Conservation (phyloP, 1,140 invertebrate genomes). For the Cydia pomonella region DNA sequence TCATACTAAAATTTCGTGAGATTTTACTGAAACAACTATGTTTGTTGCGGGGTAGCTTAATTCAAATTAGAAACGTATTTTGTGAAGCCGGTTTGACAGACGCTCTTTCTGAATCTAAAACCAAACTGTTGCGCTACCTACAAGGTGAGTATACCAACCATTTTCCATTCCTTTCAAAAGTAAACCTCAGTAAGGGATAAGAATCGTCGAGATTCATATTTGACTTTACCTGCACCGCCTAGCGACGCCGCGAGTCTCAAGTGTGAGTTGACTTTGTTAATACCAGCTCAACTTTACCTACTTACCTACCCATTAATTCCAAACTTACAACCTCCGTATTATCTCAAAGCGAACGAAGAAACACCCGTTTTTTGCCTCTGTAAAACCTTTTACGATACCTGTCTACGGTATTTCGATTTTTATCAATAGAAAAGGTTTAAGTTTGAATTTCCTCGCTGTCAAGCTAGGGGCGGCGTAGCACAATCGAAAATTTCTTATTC, state of each 20-base stretch:
- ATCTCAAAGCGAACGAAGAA: constrained; percentile 1
- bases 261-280: constrained; percentile 27
- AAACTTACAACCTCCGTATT: constrained; percentile 2
- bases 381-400: constrained; percentile 8
- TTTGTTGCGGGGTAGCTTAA: too few species aligned
- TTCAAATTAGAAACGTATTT: too few species aligned
- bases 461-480: constrained; percentile 53
- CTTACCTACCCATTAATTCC: constrained; percentile 7
- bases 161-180: background rate
- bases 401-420: constrained; percentile 50
- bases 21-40: too few species aligned
- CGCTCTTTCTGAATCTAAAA: too few species aligned
- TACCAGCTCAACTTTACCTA: background rate
- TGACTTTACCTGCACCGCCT: background rate
- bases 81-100: too few species aligned
- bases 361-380: background rate
- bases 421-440: constrained; percentile 65
- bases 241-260: constrained; percentile 8
- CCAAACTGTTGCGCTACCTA: too few species aligned
- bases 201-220: constrained; percentile 15
- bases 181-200: background rate
- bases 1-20: too few species aligned
- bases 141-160: too few species aligned
- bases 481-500: constrained; percentile 75
- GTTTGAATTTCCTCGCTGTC: constrained; percentile 63